Percentiles rank a stretch among this genome's conserved stretches.
phyloP scores from a whole-genome alignment of 2,888 invertebrate genomes.

The Octonoba sinensis region DNA sequence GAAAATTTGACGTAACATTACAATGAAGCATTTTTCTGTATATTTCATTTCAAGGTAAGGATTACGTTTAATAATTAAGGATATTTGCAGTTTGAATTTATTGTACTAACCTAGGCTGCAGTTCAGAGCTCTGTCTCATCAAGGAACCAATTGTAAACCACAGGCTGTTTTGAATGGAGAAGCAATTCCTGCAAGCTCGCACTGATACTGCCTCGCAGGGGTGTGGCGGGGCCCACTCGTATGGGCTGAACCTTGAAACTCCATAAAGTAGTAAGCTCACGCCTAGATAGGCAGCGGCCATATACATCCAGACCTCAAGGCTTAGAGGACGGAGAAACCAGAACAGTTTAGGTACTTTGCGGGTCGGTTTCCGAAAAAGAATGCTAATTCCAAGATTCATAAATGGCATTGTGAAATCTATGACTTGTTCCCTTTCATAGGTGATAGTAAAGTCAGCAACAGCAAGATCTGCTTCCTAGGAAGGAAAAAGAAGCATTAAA shows the following conservation, averaged over 20 bases:
- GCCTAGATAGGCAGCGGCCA: constrained; percentile 67
- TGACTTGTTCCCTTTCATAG: constrained; percentile 74
- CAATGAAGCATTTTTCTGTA: too few species aligned
- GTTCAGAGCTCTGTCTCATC: constrained; percentile 67
- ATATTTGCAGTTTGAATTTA: too few species aligned
- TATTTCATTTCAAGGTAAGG: too few species aligned
- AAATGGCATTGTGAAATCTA: constrained; percentile 76
- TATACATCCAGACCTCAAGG: constrained; percentile 71
- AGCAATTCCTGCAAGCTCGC: constrained; percentile 71
- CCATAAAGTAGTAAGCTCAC: constrained; percentile 76
- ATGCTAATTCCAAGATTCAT: constrained; percentile 76
- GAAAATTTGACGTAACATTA: too few species aligned
- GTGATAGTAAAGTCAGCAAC: constrained; percentile 76
- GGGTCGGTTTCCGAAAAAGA: constrained; percentile 73
- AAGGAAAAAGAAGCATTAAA: constrained; percentile 60
- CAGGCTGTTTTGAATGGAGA: constrained; percentile 72
- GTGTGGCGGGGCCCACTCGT: constrained; percentile 71
- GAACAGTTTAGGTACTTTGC: constrained; percentile 74
- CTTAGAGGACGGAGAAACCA: constrained; percentile 76
- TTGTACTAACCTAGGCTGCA: constrained; percentile 46
- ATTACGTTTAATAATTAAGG: too few species aligned
- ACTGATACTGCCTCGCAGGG: constrained; percentile 72
- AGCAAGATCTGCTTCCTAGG: constrained; percentile 74
- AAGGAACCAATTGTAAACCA: constrained; percentile 74
- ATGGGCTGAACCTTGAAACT: constrained; percentile 77